Evolutionary conservation across 2,113 vertebrate species (phyloP).

Genomic region (Pelecanoides urinatrix): DNA sequence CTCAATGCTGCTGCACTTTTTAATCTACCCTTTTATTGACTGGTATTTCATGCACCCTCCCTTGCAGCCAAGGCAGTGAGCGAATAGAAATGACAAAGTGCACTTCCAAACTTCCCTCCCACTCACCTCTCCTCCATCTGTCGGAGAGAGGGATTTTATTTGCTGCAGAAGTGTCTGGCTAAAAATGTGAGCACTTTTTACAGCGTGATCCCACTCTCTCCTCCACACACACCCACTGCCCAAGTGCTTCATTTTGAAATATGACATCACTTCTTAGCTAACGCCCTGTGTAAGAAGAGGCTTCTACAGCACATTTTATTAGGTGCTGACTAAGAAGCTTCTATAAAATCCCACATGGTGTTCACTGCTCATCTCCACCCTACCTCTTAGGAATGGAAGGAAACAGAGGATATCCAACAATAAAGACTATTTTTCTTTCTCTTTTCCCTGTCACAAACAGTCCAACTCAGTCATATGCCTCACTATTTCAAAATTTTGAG

Average conservation of each 20-base stretch:
- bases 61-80: constrained; percentile 17
- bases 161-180: constrained; percentile 55
- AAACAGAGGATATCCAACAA: not conserved
- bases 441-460: not conserved
- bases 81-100: constrained; percentile 16
- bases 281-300: not conserved
- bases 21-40: not conserved
- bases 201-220: constrained; percentile 50
- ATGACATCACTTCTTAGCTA: constrained; percentile 17
- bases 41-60: not conserved
- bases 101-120: constrained; percentile 55
- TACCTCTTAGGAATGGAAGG: not conserved
- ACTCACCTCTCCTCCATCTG: constrained; percentile 60
- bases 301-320: not conserved
- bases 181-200: constrained; percentile 61
- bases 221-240: constrained; percentile 61
- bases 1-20: not conserved
- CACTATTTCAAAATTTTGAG: not conserved
- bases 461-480: not conserved
- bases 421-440: not conserved
- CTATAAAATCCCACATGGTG: not conserved
- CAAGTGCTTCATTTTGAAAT: constrained; percentile 35
- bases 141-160: constrained; percentile 36
- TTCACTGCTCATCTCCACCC: not conserved
- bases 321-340: not conserved